Percentiles rank a stretch among this genome's conserved stretches.
Evolutionary conservation across 2,888 invertebrate species (phyloP).

Genomic region (Dolichomitus sp.): DNA sequence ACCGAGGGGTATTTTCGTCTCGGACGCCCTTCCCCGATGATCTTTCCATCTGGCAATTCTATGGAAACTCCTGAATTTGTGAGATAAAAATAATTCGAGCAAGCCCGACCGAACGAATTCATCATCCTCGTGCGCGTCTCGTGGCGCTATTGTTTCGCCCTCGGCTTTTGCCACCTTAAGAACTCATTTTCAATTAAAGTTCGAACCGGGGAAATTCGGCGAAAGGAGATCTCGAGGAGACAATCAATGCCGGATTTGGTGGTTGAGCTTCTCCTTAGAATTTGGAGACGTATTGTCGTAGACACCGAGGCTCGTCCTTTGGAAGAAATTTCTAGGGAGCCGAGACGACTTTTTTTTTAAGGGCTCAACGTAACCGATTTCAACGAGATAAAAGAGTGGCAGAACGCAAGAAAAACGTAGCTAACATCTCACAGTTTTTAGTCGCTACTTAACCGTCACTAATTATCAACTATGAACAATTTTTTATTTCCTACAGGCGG

Average conservation of each 20-base stretch:
- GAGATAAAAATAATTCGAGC: slow-evolving; percentile 77
- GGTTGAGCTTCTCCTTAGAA: slow-evolving; percentile 55
- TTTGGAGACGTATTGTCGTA: slow-evolving; percentile 9
- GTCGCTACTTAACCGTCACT: slow-evolving; percentile 65
- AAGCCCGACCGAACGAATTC: slow-evolving; percentile 62
- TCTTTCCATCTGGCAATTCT: slow-evolving; percentile 46
- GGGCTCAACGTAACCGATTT: background rate
- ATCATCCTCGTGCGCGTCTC: slow-evolving; percentile 41
- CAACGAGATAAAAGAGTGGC: background rate
- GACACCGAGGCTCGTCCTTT: background rate
- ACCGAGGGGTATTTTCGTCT: background rate
- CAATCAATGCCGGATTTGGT: slow-evolving; percentile 70
- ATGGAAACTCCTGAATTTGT: slow-evolving; percentile 67
- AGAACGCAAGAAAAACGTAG: slow-evolving; percentile 2
- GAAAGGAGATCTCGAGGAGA: slow-evolving; percentile 48
- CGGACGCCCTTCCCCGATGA: background rate
- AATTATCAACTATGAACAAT: slow-evolving; percentile 79
- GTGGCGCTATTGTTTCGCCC: slow-evolving; percentile 70
- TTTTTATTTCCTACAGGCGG: slow-evolving; percentile 77
- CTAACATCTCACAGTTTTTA: slow-evolving; percentile 3
- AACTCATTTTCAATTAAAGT: slow-evolving; percentile 75
- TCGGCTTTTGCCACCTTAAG: slow-evolving; percentile 52
- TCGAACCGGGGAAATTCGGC: slow-evolving; percentile 60
- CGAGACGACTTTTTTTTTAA: background rate
- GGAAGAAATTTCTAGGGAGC: background rate